A percentile compares a stretch with the other conserved stretches of the same genome.
phyloP scores from a whole-genome alignment of 2,797 vertebrate species.

The Macropus fuliginosus region DNA sequence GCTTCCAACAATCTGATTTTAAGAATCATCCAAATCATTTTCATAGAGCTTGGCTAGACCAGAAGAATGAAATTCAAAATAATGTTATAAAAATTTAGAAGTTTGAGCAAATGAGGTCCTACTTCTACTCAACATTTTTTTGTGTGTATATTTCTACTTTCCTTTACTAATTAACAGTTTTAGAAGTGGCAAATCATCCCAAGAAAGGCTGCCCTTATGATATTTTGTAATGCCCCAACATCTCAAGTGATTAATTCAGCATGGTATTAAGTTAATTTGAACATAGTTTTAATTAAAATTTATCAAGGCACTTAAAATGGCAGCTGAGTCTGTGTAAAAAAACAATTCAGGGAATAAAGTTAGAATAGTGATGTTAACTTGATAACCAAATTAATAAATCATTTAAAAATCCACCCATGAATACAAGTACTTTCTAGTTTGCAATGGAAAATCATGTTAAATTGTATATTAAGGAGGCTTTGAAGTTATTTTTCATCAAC shows the following conservation, averaged over 20 bases:
- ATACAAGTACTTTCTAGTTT: not conserved
- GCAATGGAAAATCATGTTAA: not conserved
- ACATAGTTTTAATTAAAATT: not conserved
- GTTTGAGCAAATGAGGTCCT: not conserved
- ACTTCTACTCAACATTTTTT: not conserved
- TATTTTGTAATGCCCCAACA: conserved; percentile 2
- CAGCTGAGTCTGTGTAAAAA: not conserved
- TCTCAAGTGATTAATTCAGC: not conserved
- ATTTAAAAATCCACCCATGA: not conserved
- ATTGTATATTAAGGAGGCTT: not conserved
- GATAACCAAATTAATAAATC: conserved; percentile 7
- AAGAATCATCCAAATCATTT: not conserved
- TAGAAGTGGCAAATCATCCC: not conserved
- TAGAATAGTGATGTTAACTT: not conserved
- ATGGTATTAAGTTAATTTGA: not conserved
- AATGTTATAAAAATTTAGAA: not conserved
- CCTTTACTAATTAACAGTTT: not conserved
- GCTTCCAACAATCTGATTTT: not conserved
- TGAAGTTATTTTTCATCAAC: not conserved
- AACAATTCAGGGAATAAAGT: not conserved
- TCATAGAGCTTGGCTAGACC: not conserved
- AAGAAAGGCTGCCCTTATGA: not conserved
- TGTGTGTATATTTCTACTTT: not conserved
- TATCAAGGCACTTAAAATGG: not conserved
- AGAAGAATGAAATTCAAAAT: conserved; percentile 24